Percentiles rank a stretch among this genome's conserved stretches.
Conservation (phyloP, 2,888 invertebrate species). For the Lycia hirtaria region DNA sequence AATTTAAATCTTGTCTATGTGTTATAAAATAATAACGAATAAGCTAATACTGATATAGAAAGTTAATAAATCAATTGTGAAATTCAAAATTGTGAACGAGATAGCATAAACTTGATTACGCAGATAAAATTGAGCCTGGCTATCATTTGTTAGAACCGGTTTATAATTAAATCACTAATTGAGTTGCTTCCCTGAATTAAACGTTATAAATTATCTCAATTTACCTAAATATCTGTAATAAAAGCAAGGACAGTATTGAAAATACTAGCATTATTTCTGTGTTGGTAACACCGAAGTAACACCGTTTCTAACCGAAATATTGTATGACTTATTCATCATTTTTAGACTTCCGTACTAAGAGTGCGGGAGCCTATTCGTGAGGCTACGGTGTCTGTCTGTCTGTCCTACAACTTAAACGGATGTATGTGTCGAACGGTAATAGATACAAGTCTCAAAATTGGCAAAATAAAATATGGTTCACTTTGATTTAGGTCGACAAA, state of each 20-base stretch:
- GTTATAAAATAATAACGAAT: conserved; percentile 2
- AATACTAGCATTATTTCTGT: conserved; percentile 1
- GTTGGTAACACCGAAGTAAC: too few relatives aligned
- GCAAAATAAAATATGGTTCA: too few relatives aligned
- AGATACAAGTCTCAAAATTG: too few relatives aligned
- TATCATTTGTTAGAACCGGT: conserved; percentile 10
- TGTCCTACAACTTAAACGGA: too few relatives aligned
- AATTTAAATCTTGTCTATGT: neutral
- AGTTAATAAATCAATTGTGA: neutral
- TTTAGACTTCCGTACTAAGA: too few relatives aligned
- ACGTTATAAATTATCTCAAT: conserved; percentile 11
- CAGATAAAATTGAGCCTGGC: conserved; percentile 1
- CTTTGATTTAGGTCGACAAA: too few relatives aligned
- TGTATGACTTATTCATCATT: too few relatives aligned
- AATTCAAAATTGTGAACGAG: conserved; percentile 1
- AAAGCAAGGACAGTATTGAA: too few relatives aligned
- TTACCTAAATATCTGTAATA: neutral
- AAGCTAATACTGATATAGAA: conserved; percentile 13
- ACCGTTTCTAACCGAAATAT: too few relatives aligned
- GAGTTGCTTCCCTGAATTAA: conserved; percentile 9
- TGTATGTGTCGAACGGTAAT: too few relatives aligned
- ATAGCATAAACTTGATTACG: conserved; percentile 13
- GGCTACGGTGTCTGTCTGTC: too few relatives aligned
- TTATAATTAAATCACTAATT: conserved; percentile 12
- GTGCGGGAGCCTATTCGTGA: too few relatives aligned